Base-by-base conservation (phyloP, 2,113 vertebrate species). In the Catharus bicknelli region DNA sequence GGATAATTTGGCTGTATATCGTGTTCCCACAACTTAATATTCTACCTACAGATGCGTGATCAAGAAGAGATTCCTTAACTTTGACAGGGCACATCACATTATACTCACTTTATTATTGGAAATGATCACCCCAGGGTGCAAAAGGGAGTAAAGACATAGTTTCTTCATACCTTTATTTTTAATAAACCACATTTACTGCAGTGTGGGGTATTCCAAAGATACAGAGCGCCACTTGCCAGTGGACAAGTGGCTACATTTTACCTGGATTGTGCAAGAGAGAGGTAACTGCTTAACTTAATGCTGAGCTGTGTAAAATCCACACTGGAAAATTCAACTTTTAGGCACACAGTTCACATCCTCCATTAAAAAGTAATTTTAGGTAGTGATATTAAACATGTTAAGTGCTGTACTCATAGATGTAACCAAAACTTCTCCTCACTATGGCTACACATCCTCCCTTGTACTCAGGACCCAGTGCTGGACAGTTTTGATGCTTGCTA, bases 11-110 rank as follows among this genome's bases (percentile, higher is more conserved):
- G 82, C 82, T 90, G 90, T 74, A 40, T 89, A 67, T 74, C 19
- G 18, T 96, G 94, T 95, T 88, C 91, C 87, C 93, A 83, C 82
- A 90, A 96, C 95, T 96, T 95, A 96, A 94, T 95, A 96, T 95
- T 96, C 96, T 94, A 94, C 85, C 84, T 94, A 96, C 95, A 90
- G 91, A 94, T 91, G 45, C 68, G 18, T 95, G 95, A 96, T 96
- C 91, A 96, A 96, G 94, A 95, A 86, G 90, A 95, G 61, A 88
- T 88, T 96, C 93, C 90, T 93, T 95, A 94, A 95, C 72, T 95
- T 94, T 94, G 91, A 96, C 95, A 96, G 94, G 95, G 72, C 91
- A 91, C 94, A 94, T 96, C 96, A 95, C 94, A 96, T 96, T 96
- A 96, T 95, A 95, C 92, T 86, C 78, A 90, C 55, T 94, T 96